Percentiles rank a stretch among this genome's conserved stretches.
These are phyloP conservation scores for Lissocephala sabroskyi DNA, from an alignment of 2,888 invertebrate genomes.

Conservation along the genomic window DNA sequence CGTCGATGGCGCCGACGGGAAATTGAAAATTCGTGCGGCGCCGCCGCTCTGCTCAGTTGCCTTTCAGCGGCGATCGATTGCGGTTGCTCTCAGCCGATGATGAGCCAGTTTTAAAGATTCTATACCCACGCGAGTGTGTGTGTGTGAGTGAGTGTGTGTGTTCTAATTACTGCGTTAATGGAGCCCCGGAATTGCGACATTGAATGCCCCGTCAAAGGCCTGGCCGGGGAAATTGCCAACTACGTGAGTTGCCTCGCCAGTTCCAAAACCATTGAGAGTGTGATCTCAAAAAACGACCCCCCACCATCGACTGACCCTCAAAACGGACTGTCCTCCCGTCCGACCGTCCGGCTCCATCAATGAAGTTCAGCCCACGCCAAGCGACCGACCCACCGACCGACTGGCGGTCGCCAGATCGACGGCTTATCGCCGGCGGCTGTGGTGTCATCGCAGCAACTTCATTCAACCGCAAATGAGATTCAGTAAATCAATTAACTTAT, in stretches of 20 bases:
- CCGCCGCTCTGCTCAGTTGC: conserved; percentile 31
- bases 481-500: conserved; percentile 60
- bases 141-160: conserved; percentile 20
- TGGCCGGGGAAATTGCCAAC: conserved; percentile 64
- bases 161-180: too few species aligned
- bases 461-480: conserved; percentile 30
- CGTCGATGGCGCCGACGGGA: conserved; percentile 8
- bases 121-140: neutral
- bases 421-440: conserved; percentile 30
- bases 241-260: conserved; percentile 39
- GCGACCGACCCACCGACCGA: too few species aligned
- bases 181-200: too few species aligned
- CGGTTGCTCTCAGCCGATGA: conserved; percentile 36
- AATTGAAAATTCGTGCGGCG: conserved; percentile 12
- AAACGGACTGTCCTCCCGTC: too few species aligned
- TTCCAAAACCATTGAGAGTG: neutral
- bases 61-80: conserved; percentile 36
- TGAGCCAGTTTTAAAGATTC: neutral
- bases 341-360: conserved; percentile 3
- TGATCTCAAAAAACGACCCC: too few species aligned
- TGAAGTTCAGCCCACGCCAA: conserved; percentile 7
- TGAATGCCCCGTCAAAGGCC: conserved; percentile 30
- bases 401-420: too few species aligned
- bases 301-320: too few species aligned
- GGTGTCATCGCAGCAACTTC: conserved; percentile 28